Base-by-base conservation (phyloP, 2,113 vertebrate species). In the Bungarus multicinctus region DNA sequence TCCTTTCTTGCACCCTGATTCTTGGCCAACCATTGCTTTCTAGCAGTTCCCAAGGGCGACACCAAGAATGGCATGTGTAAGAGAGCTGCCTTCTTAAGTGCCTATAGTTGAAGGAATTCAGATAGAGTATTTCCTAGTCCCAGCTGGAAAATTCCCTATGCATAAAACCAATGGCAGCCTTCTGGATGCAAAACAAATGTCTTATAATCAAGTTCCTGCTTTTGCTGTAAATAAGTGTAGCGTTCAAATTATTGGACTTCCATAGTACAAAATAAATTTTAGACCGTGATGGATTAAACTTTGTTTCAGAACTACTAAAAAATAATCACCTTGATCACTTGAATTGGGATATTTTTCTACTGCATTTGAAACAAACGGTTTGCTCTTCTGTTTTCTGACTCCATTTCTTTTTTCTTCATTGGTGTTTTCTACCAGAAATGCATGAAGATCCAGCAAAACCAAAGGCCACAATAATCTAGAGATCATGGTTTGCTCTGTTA, bases 291-390 rank as follows among this genome's bases (percentile, higher is more conserved):
- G 94, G 57, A 7, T 11, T n/a, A 89, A 4, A 16, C n/a, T 39
- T 39, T 16, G 5, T 18, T 5, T 6, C 20, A 85, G 0, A 4
- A 43, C 1, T 87, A 85, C 92, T 93, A 92, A 94, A 95, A 6
- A 54, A 89, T 94, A 95, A 74, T 98, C 98, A 97, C 98, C 98
- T 95, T 98, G 94, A 89, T 98, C 97, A 91, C 94, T 96, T 92
- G 92, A 58, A 16, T 74, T 95, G 64, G 94, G 60, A 91, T 98
- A 95, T 93, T 97, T 97, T 58, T 97, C 95, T 60, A 97, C 95
- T 90, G 94, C 95, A 93, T 97, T 98, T 97, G 97, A 96, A 52
- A 97, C 90, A 92, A 96, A 81, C 6, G 94, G 92, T 94, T 97
- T 98, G 92, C 89, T 58, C 93, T 95, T 98, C 45, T 91, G 87